Evolutionary conservation across 2,797 vertebrate genomes (phyloP).

Genomic region (Bovichtus variegatus): DNA sequence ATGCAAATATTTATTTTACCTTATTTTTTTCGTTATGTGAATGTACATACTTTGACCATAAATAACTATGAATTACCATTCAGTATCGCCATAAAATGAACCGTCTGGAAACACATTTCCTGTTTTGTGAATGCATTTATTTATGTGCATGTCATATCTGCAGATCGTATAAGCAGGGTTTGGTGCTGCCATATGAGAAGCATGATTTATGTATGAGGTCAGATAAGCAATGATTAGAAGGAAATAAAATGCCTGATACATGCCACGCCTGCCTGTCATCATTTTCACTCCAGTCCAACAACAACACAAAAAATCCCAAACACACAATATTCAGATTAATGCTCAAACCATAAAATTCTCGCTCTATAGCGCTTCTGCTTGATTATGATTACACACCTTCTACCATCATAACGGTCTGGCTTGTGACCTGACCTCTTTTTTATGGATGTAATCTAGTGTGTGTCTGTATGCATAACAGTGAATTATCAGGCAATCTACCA

Average conservation of each 20-base stretch:
- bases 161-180: slow-evolving; percentile 30
- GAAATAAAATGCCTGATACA: slow-evolving; percentile 66
- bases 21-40: slow-evolving; percentile 65
- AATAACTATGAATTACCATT: slow-evolving; percentile 42
- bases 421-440: slow-evolving; percentile 27
- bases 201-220: slow-evolving; percentile 63
- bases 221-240: slow-evolving; percentile 52
- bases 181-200: slow-evolving; percentile 51
- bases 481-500: slow-evolving; percentile 21
- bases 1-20: slow-evolving; percentile 79
- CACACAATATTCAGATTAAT: slow-evolving; percentile 26
- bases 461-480: slow-evolving; percentile 15
- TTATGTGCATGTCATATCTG: slow-evolving; percentile 43
- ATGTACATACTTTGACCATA: slow-evolving; percentile 62
- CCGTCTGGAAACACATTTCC: slow-evolving; percentile 20
- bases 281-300: slow-evolving; percentile 16
- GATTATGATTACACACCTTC: slow-evolving; percentile 9
- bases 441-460: slow-evolving; percentile 19
- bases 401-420: background rate
- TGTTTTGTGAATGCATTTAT: slow-evolving; percentile 56
- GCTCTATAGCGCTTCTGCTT: background rate
- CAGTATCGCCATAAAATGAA: slow-evolving; percentile 44
- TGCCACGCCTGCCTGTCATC: slow-evolving; percentile 15
- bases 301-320: slow-evolving; percentile 22
- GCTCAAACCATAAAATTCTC: slow-evolving; percentile 16